phyloP scores from a whole-genome alignment of 2,888 invertebrate species.

The Prosopocoilus inquinatus region DNA sequence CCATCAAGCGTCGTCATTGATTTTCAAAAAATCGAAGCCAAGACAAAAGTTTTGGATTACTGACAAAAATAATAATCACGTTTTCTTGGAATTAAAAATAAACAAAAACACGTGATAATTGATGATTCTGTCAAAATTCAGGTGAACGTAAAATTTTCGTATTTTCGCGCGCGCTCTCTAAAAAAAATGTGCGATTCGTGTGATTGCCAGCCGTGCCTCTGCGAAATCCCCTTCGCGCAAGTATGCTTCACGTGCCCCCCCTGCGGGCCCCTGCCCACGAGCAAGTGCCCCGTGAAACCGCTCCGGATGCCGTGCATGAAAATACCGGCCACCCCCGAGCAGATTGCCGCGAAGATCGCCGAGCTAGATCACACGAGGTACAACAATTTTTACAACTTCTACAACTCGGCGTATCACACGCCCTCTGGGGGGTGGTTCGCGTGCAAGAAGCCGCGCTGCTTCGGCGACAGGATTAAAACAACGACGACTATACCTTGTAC shows the following conservation, averaged over 20 bases:
- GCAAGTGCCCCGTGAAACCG: conserved; percentile 19
- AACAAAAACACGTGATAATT: too few species aligned
- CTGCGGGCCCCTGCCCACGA: conserved; percentile 17
- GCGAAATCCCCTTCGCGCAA: conserved; percentile 16
- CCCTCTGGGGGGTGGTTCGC: background rate
- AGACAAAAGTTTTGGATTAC: too few species aligned
- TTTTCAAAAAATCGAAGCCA: too few species aligned
- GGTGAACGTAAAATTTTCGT: too few species aligned
- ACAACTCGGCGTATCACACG: conserved; percentile 37
- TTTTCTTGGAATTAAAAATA: background rate
- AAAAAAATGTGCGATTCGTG: background rate
- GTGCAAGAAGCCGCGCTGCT: background rate
- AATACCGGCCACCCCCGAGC: conserved; percentile 6
- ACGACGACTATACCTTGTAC: background rate
- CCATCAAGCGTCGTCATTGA: too few species aligned
- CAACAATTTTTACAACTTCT: conserved; percentile 45
- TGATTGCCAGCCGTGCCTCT: background rate
- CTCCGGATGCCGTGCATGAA: conserved; percentile 17
- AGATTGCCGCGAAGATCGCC: conserved; percentile 4
- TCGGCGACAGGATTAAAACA: background rate
- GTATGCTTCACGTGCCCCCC: conserved; percentile 21
- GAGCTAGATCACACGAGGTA: conserved; percentile 28
- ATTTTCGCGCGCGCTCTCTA: too few species aligned
- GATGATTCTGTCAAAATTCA: too few species aligned
- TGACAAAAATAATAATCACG: too few species aligned